Percentiles rank a stretch among this genome's conserved stretches.
Evolutionary conservation across 2,113 vertebrate genomes (phyloP).

Genomic region (Tylochromis polylepis): DNA sequence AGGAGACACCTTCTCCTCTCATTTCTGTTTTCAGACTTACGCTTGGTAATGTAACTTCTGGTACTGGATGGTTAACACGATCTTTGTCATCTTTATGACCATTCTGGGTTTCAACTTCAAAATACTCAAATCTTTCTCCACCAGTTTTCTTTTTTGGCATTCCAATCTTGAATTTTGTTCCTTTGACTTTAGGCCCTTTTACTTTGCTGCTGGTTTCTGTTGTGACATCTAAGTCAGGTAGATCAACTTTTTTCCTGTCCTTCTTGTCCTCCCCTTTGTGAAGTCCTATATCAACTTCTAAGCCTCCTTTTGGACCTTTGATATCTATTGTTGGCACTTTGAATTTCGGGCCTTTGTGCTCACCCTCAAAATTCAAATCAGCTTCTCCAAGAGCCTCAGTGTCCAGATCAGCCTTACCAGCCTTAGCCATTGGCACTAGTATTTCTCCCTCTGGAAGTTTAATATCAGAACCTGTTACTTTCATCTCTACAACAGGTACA

Average conservation of each 20-base stretch:
- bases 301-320: constrained; percentile 35
- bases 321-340: constrained; percentile 65
- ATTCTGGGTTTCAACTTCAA: constrained; percentile 28
- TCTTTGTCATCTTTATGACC: constrained; percentile 17
- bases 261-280: constrained; percentile 38
- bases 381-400: background rate
- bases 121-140: background rate
- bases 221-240: constrained; percentile 35
- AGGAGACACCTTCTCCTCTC: background rate
- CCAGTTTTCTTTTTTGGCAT: constrained; percentile 64
- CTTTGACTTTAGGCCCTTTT: constrained; percentile 64
- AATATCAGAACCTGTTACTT: constrained; percentile 41
- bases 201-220: constrained; percentile 10
- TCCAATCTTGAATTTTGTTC: constrained; percentile 68
- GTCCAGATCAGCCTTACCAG: constrained; percentile 47
- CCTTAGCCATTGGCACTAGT: constrained; percentile 6
- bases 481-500: background rate
- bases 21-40: background rate
- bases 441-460: constrained; percentile 39
- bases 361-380: background rate
- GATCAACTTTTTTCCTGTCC: constrained; percentile 50
- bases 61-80: background rate
- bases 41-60: constrained; percentile 19
- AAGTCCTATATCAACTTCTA: constrained; percentile 52
- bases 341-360: constrained; percentile 43